phyloP scores from a whole-genome alignment of 64 coral and sea anemone species.

The Hydrozoanthus tunicans region DNA sequence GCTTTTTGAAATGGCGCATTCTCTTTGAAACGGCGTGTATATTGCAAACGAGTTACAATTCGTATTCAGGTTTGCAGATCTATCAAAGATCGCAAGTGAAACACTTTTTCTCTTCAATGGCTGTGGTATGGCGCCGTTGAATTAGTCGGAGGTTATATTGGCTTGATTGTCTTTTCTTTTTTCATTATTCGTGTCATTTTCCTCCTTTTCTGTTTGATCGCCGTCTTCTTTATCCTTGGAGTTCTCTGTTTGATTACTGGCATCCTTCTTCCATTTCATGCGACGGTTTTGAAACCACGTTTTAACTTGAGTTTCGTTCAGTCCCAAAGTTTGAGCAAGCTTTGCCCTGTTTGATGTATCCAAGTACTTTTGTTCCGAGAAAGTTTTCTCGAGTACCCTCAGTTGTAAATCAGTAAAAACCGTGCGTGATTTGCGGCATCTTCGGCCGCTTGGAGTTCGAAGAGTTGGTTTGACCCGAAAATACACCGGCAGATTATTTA shows the following conservation, averaged over 20 bases:
- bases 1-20: conserved; percentile 1
- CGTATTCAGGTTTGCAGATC: not conserved
- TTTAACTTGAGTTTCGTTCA: conserved; percentile 54
- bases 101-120: conserved; percentile 5
- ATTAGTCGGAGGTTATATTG: conserved; percentile 12
- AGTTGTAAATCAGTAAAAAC: conserved; percentile 60
- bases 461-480: conserved; percentile 54
- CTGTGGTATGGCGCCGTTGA: too few relatives aligned
- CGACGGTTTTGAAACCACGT: conserved; percentile 57
- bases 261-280: conserved; percentile 59
- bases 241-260: conserved; percentile 41
- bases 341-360: conserved; percentile 56
- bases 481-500: conserved; percentile 43
- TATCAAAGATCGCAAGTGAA: conserved; percentile 8
- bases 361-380: conserved; percentile 56
- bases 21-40: conserved; percentile 13
- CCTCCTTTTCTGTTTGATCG: conserved; percentile 12
- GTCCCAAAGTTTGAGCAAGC: conserved; percentile 52
- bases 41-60: conserved; percentile 15
- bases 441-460: conserved; percentile 23
- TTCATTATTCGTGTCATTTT: conserved; percentile 5
- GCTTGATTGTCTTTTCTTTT: conserved; percentile 20
- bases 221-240: conserved; percentile 19
- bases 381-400: conserved; percentile 49
- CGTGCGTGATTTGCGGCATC: conserved; percentile 52